Base-by-base conservation (phyloP, 2,888 invertebrate genomes). In the Ophonus ardosiacus region DNA sequence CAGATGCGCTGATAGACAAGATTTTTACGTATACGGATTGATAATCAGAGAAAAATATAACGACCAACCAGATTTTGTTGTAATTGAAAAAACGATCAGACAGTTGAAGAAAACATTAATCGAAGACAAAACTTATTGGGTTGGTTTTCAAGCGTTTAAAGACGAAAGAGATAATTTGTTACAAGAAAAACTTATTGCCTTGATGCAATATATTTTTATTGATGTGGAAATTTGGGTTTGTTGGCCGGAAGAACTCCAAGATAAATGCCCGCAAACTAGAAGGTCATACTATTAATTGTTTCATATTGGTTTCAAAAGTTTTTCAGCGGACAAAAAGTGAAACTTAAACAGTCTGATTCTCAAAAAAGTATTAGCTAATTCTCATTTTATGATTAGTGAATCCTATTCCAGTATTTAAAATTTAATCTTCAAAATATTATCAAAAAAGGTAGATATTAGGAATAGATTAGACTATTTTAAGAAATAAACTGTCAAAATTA, bases 111-210 rank as follows among this genome's bases (percentile, higher is more conserved):
- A 86, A 74, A 7, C 56, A 24, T 87, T 88, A 84, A 86, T 63
- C 10, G 85, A 85, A 13, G 86, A 88, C 59, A 15, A 86, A 7
- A 88, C 87, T 78, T 0, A 17, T 0, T 88, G 87, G 78, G 86
- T 89, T 63, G 89, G 87, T 6, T 86, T 90, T 79, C 87, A 89
- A 86, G 87, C 88, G 17, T 88, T 89, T 80, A 18, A 78, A 6
- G 87, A 88, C 38, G 59, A 85, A 10, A 38, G 86, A 5, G 90
- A 89, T 83, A 87, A 88, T 18, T 17, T 86, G 24, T 84, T 90
- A 31, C 88, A 90, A 87, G 86, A 87, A 38, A 91, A 91, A 88
- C 87, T 91, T 56, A 86, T 89, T 7, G 90, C 90, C 63, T 57
- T 91, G 56, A 86, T 91, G 79, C 88, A 88, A 83, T 87, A 89